These are phyloP conservation scores for Rhea pennata DNA, from an alignment of 2,113 vertebrate genomes.

Conservation along the genomic window DNA sequence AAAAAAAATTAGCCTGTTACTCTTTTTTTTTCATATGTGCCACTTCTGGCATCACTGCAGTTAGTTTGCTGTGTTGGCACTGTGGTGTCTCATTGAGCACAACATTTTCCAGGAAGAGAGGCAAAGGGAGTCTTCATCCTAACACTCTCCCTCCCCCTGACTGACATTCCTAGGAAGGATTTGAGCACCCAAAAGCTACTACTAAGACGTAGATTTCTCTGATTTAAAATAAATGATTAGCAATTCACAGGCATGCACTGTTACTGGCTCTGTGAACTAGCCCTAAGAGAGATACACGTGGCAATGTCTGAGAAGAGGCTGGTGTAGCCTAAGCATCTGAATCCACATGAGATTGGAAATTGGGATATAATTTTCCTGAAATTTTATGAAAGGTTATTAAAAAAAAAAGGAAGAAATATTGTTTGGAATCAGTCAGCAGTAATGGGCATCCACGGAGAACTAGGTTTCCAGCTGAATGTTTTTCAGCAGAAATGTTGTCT, in stretches of 20 bases:
- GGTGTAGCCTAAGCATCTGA: background rate
- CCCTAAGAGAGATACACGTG: background rate
- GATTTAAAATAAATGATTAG: background rate
- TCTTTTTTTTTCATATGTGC: background rate
- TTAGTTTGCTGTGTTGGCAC: background rate
- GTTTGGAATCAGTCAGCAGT: background rate
- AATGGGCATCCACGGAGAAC: background rate
- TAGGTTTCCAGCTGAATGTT: background rate
- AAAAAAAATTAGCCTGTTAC: background rate
- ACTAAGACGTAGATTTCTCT: background rate
- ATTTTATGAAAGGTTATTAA: background rate
- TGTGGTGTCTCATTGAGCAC: background rate
- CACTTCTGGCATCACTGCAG: background rate
- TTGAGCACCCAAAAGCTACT: background rate
- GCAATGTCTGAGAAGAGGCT: background rate
- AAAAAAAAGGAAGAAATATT: background rate
- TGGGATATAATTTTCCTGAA: background rate
- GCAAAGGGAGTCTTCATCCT: background rate
- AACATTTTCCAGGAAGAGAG: background rate
- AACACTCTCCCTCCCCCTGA: rapidly evolving
- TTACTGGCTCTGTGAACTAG: background rate
- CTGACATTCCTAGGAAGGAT: background rate
- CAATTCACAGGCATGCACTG: background rate
- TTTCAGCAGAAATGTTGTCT: background rate
- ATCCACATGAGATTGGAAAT: background rate